Conservation (phyloP, 2,888 invertebrate species). For the Acrocera orbiculus region DNA sequence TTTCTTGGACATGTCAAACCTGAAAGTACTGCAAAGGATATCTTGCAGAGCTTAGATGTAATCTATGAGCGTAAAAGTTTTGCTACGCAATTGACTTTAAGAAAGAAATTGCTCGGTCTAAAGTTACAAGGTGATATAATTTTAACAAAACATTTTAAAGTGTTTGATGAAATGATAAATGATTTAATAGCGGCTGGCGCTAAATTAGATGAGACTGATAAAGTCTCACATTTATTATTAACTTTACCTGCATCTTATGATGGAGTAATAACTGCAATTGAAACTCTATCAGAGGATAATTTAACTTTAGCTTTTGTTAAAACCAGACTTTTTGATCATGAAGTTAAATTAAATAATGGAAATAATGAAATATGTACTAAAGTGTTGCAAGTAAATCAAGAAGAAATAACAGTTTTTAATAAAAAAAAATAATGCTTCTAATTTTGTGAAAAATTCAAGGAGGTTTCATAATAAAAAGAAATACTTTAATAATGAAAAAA, state of each 20-base stretch:
- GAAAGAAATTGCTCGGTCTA: neutral
- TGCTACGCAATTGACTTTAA: too few relatives aligned
- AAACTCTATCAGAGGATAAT: constrained; percentile 1
- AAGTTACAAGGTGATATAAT: neutral
- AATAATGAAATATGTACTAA: constrained; percentile 2
- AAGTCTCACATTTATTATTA: neutral
- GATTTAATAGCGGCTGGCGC: constrained; percentile 4
- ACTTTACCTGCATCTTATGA: neutral
- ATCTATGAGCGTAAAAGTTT: neutral
- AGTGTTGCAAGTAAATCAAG: too few relatives aligned
- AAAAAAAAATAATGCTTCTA: too few relatives aligned
- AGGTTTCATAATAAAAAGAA: too few relatives aligned
- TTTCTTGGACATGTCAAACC: neutral
- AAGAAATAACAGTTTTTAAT: too few relatives aligned
- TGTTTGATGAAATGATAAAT: constrained; percentile 1
- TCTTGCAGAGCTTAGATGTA: neutral
- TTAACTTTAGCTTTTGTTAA: constrained; percentile 2
- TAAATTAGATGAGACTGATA: too few relatives aligned
- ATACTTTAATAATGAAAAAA: too few relatives aligned
- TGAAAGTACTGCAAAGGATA: neutral
- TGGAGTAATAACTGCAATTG: constrained; percentile 3
- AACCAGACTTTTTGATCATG: too few relatives aligned
- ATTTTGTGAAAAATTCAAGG: too few relatives aligned
- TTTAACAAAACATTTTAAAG: constrained; percentile 1
- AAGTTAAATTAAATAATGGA: neutral